phyloP scores from a whole-genome alignment of 2,888 invertebrate genomes.

The Rambutsinella grinnellia region DNA sequence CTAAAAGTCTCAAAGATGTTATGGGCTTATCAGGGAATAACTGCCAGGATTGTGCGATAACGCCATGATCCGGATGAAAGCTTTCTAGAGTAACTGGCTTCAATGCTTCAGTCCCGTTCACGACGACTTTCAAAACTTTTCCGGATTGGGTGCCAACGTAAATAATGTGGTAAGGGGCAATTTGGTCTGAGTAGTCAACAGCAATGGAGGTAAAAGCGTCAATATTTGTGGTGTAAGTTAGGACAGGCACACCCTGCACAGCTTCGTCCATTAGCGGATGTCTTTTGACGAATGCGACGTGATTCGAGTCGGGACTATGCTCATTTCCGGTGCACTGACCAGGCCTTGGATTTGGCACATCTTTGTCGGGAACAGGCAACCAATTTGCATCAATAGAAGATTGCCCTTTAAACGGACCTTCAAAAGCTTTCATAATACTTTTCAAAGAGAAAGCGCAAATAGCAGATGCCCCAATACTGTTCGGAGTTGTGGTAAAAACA shows the following conservation, averaged over 20 bases:
- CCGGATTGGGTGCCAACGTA: slow-evolving; percentile 93
- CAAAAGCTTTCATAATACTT: slow-evolving; percentile 88
- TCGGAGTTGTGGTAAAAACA: slow-evolving; percentile 93
- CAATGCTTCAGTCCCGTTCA: slow-evolving; percentile 73
- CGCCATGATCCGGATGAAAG: slow-evolving; percentile 50
- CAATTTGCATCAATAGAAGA: slow-evolving; percentile 90
- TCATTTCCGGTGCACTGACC: slow-evolving; percentile 91
- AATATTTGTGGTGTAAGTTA: slow-evolving; percentile 88
- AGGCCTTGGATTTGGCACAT: slow-evolving; percentile 84
- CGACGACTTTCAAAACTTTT: slow-evolving; percentile 90
- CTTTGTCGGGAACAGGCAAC: slow-evolving; percentile 83
- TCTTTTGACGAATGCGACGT: slow-evolving; percentile 93
- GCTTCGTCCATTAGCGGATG: slow-evolving; percentile 96
- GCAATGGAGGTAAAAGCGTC: slow-evolving; percentile 93
- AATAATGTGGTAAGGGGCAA: slow-evolving; percentile 92
- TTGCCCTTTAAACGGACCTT: slow-evolving; percentile 92
- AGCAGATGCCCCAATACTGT: slow-evolving; percentile 94
- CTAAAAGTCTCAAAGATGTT: slow-evolving; percentile 60
- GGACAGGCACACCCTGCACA: slow-evolving; percentile 86
- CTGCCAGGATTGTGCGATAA: slow-evolving; percentile 72
- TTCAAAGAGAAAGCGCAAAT: slow-evolving; percentile 93
- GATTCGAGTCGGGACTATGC: slow-evolving; percentile 81
- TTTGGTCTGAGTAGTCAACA: slow-evolving; percentile 85
- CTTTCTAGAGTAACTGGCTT: slow-evolving; percentile 32
- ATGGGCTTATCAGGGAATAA: slow-evolving; percentile 68